phyloP scores from a whole-genome alignment of 2,113 vertebrate genomes.

The Verasper variegatus region DNA sequence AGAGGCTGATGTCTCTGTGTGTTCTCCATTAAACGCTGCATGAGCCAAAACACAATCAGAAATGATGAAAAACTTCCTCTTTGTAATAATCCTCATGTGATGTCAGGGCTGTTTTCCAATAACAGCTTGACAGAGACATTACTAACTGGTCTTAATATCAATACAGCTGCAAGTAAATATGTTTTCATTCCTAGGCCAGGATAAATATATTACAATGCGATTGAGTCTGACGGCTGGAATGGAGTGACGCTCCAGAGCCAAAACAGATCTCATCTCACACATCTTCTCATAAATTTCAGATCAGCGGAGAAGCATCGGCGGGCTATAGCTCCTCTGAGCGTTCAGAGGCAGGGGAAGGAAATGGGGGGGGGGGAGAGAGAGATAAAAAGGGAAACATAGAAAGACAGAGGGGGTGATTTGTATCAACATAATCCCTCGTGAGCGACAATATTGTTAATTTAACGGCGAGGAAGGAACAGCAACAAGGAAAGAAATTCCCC shows the following conservation, averaged over 20 bases:
- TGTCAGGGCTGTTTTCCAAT: not conserved
- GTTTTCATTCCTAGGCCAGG: slow-evolving; percentile 13
- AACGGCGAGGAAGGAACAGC: slow-evolving; percentile 25
- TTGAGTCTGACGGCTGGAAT: slow-evolving; percentile 38
- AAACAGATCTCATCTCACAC: slow-evolving; percentile 49
- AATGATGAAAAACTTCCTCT: slow-evolving; percentile 19
- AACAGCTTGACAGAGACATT: not conserved
- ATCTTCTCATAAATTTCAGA: slow-evolving; percentile 54
- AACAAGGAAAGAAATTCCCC: slow-evolving; percentile 21
- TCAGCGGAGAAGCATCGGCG: slow-evolving; percentile 49
- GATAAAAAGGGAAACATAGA: slow-evolving; percentile 23
- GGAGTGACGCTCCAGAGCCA: slow-evolving; percentile 30
- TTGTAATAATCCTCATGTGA: slow-evolving; percentile 9
- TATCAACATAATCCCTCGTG: slow-evolving; percentile 19
- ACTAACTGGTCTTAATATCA: slow-evolving; percentile 12
- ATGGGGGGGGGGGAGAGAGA: not conserved
- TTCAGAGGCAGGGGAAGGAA: slow-evolving; percentile 16
- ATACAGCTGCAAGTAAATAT: slow-evolving; percentile 30
- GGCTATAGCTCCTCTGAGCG: slow-evolving; percentile 35
- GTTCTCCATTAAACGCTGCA: slow-evolving; percentile 9
- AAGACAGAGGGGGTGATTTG: slow-evolving; percentile 32
- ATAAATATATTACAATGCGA: slow-evolving; percentile 42
- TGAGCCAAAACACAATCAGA: slow-evolving; percentile 51
- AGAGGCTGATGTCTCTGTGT: not conserved
- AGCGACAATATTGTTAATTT: slow-evolving; percentile 47